These are phyloP conservation scores for Trachelus stipa DNA, from an alignment of 2,888 invertebrate species.

Conservation along the genomic window DNA sequence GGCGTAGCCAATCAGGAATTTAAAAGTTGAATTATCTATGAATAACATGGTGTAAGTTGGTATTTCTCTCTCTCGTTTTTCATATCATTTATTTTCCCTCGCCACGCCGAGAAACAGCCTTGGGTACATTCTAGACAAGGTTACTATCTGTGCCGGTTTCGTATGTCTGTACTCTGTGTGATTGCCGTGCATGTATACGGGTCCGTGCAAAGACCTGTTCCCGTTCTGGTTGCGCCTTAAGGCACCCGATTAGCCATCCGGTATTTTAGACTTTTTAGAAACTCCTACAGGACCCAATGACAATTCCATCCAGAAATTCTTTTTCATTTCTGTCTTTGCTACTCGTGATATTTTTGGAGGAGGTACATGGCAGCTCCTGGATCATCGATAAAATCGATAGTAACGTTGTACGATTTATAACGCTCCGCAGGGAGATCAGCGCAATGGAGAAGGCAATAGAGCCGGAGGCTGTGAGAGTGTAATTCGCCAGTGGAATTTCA, in stretches of 20 bases:
- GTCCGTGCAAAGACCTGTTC: constrained; percentile 2
- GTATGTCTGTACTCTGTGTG: too few species aligned
- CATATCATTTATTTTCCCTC: constrained; percentile 19
- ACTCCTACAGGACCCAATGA: too few species aligned
- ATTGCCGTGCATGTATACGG: too few species aligned
- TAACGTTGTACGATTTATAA: too few species aligned
- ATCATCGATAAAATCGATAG: too few species aligned
- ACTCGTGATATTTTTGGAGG: too few species aligned
- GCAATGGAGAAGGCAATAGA: neutral
- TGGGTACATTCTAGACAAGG: constrained; percentile 49
- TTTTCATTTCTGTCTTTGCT: too few species aligned
- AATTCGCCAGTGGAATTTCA: constrained; percentile 5
- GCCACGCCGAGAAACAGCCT: constrained; percentile 33
- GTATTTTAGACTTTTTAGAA: too few species aligned
- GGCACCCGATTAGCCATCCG: too few species aligned
- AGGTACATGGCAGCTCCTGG: too few species aligned
- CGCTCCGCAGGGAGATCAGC: too few species aligned
- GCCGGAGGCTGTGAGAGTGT: constrained; percentile 1
- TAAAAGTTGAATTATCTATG: neutral
- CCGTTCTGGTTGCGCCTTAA: neutral
- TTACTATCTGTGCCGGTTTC: constrained; percentile 35
- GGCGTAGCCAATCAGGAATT: neutral
- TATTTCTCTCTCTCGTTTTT: constrained; percentile 1
- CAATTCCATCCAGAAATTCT: too few species aligned
- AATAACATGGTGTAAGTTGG: neutral